Evolutionary conservation across 2,113 vertebrate genomes (phyloP), one percentile per base, ranked within the genome.

Genomic region (Tautogolabrus adspersus): DNA sequence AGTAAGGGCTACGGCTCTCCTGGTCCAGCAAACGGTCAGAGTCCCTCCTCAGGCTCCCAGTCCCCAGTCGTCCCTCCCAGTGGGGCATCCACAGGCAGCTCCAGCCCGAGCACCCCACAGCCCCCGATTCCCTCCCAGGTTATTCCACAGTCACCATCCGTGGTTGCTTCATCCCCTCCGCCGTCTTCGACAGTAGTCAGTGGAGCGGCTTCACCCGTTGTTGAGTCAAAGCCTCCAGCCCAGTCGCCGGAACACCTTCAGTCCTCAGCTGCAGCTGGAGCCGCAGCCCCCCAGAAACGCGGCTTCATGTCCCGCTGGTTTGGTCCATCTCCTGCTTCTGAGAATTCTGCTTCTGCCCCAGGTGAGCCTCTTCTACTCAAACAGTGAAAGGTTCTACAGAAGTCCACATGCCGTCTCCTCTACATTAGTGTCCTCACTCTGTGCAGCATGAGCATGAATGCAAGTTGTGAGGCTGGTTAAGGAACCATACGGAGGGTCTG

Each of bases 221-320:
- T 60, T 6, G 93, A 94, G 47, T 19, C 54, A 0, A 88, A 88
- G 76, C 56, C 69, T 13, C 1, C 46, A 37, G 40, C 86, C 62
- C 65, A 87, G 77, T 87, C 88, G 0, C 91, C 87, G 0, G 95
- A 95, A 60, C 85, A 92, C 66, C 88, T 52, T 46, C 2, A 38
- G 65, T 3, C 87, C 0, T 52, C 90, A 2, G 87, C 91, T 0
- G 44, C 82, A 0, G 42, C 83, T 3, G 79, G 34, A 5, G 86
- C 30, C 0, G 76, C 65, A 7, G 89, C 0, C 22, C 77, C 89
- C 0, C 95, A 94, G 34, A 96, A 94, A 71, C 96, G 97, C 1
- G 84, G 98, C 89, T 95, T 99, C 78, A 99, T 99, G 0, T 96
- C 98, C 0, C 94, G 98, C 26, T 95, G 98, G 34, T 99, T 99